A percentile compares a stretch with the other conserved stretches of the same genome.
Evolutionary conservation across 2,888 invertebrate species (phyloP).

Genomic region (Xestia sexstrigata): DNA sequence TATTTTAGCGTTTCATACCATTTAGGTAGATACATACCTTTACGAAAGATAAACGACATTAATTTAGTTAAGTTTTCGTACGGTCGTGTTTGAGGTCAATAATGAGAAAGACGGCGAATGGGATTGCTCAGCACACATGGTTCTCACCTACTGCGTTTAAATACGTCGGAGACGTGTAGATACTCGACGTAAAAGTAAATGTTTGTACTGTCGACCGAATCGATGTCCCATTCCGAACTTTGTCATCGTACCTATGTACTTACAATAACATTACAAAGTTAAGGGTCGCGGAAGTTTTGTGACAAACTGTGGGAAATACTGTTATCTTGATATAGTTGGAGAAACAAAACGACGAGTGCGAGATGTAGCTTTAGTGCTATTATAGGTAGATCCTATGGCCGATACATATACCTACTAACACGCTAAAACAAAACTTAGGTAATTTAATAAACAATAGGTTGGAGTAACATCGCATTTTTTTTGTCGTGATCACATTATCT

Average conservation of each 20-base stretch:
- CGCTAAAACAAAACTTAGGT: constrained; percentile 4
- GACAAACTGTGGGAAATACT: constrained; percentile 41
- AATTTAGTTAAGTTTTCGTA: constrained; percentile 18
- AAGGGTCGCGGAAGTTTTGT: constrained; percentile 50
- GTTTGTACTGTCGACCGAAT: constrained; percentile 55
- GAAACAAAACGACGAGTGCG: constrained; percentile 33
- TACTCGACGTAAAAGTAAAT: constrained; percentile 56
- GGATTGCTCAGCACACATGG: constrained; percentile 53
- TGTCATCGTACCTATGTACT: constrained; percentile 38
- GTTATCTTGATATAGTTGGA: constrained; percentile 51
- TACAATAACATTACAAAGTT: constrained; percentile 56
- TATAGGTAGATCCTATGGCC: constrained; percentile 6
- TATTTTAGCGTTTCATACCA: too few species aligned
- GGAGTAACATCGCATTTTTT: not conserved
- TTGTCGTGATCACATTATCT: not conserved
- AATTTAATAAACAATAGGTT: constrained; percentile 10
- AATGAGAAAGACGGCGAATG: constrained; percentile 42
- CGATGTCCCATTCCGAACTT: constrained; percentile 56
- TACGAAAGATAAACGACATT: constrained; percentile 7
- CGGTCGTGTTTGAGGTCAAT: constrained; percentile 42
- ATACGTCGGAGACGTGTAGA: constrained; percentile 29
- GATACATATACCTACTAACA: constrained; percentile 1
- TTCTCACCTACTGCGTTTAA: constrained; percentile 34
- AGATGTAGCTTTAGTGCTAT: constrained; percentile 27
- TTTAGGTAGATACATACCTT: too few species aligned